phyloP scores from a whole-genome alignment of 2,888 invertebrate species.

The Abrostola tripartita region DNA sequence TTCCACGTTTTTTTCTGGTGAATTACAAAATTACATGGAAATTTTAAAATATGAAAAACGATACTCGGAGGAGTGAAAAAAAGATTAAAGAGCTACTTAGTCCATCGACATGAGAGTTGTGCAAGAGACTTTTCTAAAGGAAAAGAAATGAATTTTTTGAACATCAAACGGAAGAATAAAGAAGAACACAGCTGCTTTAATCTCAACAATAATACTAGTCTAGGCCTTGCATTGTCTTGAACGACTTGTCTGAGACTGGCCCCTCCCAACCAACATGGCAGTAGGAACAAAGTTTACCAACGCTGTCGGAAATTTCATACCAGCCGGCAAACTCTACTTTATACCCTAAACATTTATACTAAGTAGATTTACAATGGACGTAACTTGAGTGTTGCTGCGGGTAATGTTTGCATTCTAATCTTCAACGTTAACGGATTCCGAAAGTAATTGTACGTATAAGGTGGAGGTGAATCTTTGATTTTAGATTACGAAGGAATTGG shows the following conservation, averaged over 20 bases:
- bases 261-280: conserved; percentile 64
- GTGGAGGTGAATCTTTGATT: too few relatives aligned
- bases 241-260: conserved; percentile 61
- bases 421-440: conserved; percentile 10
- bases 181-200: conserved; percentile 38
- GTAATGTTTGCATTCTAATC: conserved; percentile 30
- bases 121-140: neutral
- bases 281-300: conserved; percentile 71
- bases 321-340: conserved; percentile 64
- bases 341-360: conserved; percentile 66
- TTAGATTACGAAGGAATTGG: too few relatives aligned
- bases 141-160: conserved; percentile 2
- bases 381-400: conserved; percentile 33
- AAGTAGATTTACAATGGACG: conserved; percentile 59
- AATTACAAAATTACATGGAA: too few relatives aligned
- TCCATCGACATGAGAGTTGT: neutral
- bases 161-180: conserved; percentile 8
- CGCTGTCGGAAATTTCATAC: conserved; percentile 79
- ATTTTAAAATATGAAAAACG: too few relatives aligned
- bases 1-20: too few relatives aligned
- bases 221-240: conserved; percentile 71
- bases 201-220: conserved; percentile 57
- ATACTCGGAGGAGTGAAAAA: too few relatives aligned
- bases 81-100: neutral
- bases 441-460: neutral